Evolutionary conservation across 2,797 vertebrate species (phyloP), one percentile per base, ranked within the genome.

Genomic region (Margarornis squamiger): DNA sequence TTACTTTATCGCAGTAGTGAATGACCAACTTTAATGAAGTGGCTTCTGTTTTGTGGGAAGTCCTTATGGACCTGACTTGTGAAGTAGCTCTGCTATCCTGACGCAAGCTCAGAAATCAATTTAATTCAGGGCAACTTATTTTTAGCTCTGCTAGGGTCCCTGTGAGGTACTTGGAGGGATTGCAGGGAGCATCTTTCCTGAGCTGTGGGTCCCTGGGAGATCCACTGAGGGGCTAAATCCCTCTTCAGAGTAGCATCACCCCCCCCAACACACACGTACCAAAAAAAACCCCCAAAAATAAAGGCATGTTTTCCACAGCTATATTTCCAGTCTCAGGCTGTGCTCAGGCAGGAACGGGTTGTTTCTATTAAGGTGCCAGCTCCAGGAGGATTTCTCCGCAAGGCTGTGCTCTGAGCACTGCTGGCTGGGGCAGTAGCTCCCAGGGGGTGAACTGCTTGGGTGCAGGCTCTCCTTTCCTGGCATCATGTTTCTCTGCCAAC

Each of bases 401-500:
- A 36, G 61, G 43, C 59, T 76, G 52, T 51, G 77, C 32, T 68
- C 51, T 0, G 12, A 81, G 49, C 30, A 1, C 29, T 7, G 41
- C 46, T 0, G 1, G 30, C 62, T 5, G 3, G 75, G 82, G 59
- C 63, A 79, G 63, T 41, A 7, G 1, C 18, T 92, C 30, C 27
- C 20, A 7, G 52, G 55, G 63, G 22, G 71, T 1, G 5, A 43
- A n/a, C 2, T 1, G 9, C 49, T 59, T 0, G 5, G 23, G 14
- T 30, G 52, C 8, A 0, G 32, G 43, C 38, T 83, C 9, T 0
- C 14, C 12, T 59, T 32, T 86, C 12, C 14, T 1, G 0, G 43
- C 76, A 46, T 46, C 7, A 0, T 0, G 1, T 9, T 88, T 15
- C 70, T n/a, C 62, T 0, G 2, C 23, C 2, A 17, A n/a, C 51